Conservation (phyloP, 2,113 vertebrate genomes). For the Centropristis striata region DNA sequence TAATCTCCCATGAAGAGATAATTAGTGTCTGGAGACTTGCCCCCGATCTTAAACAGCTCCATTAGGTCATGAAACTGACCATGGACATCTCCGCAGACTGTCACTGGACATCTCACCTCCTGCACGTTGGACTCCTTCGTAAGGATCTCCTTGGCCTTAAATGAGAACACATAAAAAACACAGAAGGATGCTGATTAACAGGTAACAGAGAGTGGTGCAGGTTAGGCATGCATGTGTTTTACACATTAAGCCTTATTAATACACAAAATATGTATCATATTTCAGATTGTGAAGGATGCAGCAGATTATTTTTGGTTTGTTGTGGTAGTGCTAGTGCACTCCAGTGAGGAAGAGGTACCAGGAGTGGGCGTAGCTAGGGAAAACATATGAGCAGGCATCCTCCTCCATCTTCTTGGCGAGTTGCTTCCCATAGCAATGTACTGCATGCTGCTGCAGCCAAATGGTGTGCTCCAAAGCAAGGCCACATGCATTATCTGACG, state of each 20-base stretch:
- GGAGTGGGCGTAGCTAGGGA: conserved; percentile 66
- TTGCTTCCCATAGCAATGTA: conserved; percentile 15
- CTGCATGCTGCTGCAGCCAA: conserved; percentile 48
- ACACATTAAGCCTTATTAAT: neutral
- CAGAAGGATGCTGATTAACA: conserved; percentile 5
- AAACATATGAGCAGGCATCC: conserved; percentile 46
- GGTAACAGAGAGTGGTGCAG: neutral
- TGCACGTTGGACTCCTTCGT: conserved; percentile 98
- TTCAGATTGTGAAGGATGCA: neutral
- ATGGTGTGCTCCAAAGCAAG: conserved; percentile 47
- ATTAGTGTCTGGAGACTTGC: conserved; percentile 98
- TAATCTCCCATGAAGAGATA: conserved; percentile 94
- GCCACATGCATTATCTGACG: conserved; percentile 30
- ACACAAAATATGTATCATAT: neutral
- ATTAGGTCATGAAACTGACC: conserved; percentile 87
- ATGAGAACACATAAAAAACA: conserved; percentile 10
- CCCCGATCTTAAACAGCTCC: conserved; percentile 89
- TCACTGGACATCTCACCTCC: conserved; percentile 97
- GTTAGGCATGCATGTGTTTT: neutral
- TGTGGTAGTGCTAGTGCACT: conserved; percentile 26
- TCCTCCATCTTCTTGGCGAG: conserved; percentile 69
- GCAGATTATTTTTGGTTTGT: neutral
- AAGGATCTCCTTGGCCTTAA: conserved; percentile 97
- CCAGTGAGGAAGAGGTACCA: conserved; percentile 25
- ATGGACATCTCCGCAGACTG: conserved; percentile 89